These are phyloP conservation scores for Podarcis lilfordi DNA, from an alignment of 2,797 vertebrate species.

Conservation along the genomic window DNA sequence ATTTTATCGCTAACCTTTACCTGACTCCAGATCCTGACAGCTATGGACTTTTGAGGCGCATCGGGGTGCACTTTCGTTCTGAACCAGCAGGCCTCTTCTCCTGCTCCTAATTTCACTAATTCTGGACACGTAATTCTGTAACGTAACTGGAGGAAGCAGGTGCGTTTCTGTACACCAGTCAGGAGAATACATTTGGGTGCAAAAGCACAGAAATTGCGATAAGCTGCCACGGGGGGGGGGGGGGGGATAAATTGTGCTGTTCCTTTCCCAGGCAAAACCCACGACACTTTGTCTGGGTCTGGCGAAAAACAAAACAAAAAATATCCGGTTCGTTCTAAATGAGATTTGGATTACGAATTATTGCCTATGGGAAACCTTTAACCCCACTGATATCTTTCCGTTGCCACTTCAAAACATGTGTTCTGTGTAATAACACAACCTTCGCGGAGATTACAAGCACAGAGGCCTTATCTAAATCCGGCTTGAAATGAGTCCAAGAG, in stretches of 20 bases:
- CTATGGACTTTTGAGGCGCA: neutral
- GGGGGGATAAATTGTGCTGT: slow-evolving; percentile 50
- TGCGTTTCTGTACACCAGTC: slow-evolving; percentile 67
- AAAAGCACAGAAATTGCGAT: slow-evolving; percentile 72
- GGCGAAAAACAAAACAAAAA: slow-evolving; percentile 24
- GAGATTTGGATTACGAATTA: slow-evolving; percentile 77
- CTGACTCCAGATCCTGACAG: too few species aligned
- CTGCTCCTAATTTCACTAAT: neutral
- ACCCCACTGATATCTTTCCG: slow-evolving; percentile 53
- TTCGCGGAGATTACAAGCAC: slow-evolving; percentile 37
- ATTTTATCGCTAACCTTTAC: too few species aligned
- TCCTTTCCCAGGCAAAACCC: slow-evolving; percentile 66
- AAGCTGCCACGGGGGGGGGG: slow-evolving; percentile 70
- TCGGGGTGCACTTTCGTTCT: neutral
- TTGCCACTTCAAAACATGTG: slow-evolving; percentile 64
- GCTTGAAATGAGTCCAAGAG: slow-evolving; percentile 48
- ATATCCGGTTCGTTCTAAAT: slow-evolving; percentile 63
- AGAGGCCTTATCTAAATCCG: slow-evolving; percentile 49
- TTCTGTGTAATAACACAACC: slow-evolving; percentile 60
- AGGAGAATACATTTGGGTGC: slow-evolving; percentile 77
- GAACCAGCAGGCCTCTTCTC: neutral
- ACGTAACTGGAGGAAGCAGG: slow-evolving; percentile 38
- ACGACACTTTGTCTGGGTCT: slow-evolving; percentile 40
- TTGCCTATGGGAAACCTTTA: slow-evolving; percentile 67
- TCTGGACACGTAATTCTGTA: too few species aligned